These are phyloP conservation scores for Clusia tigrina DNA, from an alignment of 2,888 invertebrate genomes.

Conservation along the genomic window DNA sequence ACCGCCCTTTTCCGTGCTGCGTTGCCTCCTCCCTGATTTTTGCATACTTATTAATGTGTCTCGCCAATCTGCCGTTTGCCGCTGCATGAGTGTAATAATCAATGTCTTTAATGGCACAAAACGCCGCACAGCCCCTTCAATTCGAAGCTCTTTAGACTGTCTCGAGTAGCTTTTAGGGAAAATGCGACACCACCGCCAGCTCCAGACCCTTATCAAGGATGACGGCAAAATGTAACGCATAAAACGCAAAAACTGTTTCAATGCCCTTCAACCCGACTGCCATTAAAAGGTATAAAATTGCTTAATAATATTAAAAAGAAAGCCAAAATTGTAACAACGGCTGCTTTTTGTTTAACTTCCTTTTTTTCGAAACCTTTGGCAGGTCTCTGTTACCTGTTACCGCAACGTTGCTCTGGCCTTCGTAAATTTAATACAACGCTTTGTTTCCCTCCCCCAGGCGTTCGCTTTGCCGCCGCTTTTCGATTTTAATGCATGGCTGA, in stretches of 20 bases:
- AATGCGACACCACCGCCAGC: too few species aligned
- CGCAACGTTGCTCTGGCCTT: neutral
- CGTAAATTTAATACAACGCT: neutral
- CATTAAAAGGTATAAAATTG: neutral
- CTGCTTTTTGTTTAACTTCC: neutral
- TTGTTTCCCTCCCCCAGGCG: neutral
- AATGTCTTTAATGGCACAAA: neutral
- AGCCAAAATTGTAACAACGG: neutral
- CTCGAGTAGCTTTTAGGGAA: neutral
- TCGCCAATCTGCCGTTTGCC: neutral
- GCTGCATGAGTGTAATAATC: neutral
- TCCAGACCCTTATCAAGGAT: too few species aligned
- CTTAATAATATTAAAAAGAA: neutral
- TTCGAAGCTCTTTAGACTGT: slow-evolving; percentile 4
- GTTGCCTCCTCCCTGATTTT: neutral
- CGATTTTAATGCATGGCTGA: neutral
- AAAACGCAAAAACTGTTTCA: neutral
- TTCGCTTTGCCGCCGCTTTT: neutral
- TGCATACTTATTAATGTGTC: slow-evolving; percentile 4
- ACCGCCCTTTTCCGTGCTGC: too few species aligned
- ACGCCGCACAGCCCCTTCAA: neutral
- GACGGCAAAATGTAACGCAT: neutral
- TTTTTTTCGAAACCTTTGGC: neutral
- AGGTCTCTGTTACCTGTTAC: neutral
- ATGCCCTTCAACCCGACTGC: neutral